Evolutionary conservation across 1,140 invertebrate genomes (phyloP), one percentile per base, ranked within the genome.

Genomic region (Caerostris extrusa): DNA sequence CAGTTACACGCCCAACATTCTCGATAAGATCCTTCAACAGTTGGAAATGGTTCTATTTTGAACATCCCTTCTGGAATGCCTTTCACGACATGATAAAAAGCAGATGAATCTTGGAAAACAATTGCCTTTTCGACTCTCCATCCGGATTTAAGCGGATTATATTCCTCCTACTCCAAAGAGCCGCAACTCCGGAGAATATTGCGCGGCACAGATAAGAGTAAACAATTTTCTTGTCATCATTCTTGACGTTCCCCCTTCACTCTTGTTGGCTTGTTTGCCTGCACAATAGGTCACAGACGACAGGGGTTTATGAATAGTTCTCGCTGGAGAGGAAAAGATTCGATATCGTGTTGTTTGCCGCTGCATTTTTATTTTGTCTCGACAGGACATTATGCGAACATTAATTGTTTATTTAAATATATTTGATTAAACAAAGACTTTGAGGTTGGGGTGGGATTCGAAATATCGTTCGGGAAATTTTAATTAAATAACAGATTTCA

Each of bases 161-260:
- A 56, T 90, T 90, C 88, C 69, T 53, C 67, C 34, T 6, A 17
- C 55, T 90, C 58, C 67, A 71, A 55, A 71, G 64, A 71, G 14
- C 53, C 8, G 17, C 55, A 19, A 90, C 55, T 77, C 19, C 3
- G 34, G 88, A 7, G 71, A 91, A 91, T 91, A 64, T 82, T 91
- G 90, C 90, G 12, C 17, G 19, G 8, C 19, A 12, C 56, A 50
- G 90, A 91, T 91, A 91, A 91, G 90, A 91, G 77, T 82, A 91
- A 91, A 91, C 90, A 91, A 61, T 91, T 91, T 82, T 81, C 90
- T 91, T 91, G 57, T 61, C 71, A 91, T 91, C 57, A 53, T n/a
- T 55, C 53, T 53, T 81, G 90, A 91, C 64, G 90, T 60, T 91
- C 34, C 12, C 10, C 4, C 71, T 77, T 57, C 58, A 60, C 64